phyloP scores from a whole-genome alignment of 2,888 invertebrate genomes.

The Agrochola circellaris region DNA sequence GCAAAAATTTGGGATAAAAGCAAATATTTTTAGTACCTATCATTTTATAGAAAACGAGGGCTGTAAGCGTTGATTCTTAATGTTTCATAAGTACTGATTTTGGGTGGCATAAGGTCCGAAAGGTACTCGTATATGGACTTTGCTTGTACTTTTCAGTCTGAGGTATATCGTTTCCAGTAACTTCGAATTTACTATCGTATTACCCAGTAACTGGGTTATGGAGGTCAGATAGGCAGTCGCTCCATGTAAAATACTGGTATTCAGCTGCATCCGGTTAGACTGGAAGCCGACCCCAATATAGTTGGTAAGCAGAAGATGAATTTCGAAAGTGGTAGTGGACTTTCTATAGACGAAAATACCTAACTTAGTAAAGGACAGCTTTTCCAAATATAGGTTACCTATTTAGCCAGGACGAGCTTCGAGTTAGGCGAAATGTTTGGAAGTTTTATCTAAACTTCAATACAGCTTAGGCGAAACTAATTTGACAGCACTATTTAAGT shows the following conservation, averaged over 20 bases:
- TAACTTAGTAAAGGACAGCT: background rate
- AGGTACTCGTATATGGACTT: background rate
- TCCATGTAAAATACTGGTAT: no score
- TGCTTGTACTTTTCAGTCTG: background rate
- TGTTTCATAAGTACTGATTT: background rate
- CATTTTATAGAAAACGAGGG: background rate
- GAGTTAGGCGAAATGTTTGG: background rate
- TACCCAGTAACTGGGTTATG: no score
- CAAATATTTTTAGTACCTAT: background rate
- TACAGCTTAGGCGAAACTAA: background rate
- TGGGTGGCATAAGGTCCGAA: background rate
- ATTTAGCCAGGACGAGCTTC: background rate
- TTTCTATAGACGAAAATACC: background rate
- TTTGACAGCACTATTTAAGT: background rate
- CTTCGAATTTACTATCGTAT: background rate
- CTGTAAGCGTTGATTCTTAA: background rate
- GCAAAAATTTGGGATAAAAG: background rate
- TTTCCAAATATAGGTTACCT: background rate
- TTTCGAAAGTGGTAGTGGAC: no score
- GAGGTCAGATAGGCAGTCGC: no score
- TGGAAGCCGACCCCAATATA: no score
- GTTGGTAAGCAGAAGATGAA: no score
- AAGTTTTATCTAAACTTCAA: background rate
- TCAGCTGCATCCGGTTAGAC: no score
- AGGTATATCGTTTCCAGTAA: background rate